These are phyloP conservation scores for Hycleus phaleratus DNA, from an alignment of 1,140 invertebrate genomes.

Conservation along the genomic window DNA sequence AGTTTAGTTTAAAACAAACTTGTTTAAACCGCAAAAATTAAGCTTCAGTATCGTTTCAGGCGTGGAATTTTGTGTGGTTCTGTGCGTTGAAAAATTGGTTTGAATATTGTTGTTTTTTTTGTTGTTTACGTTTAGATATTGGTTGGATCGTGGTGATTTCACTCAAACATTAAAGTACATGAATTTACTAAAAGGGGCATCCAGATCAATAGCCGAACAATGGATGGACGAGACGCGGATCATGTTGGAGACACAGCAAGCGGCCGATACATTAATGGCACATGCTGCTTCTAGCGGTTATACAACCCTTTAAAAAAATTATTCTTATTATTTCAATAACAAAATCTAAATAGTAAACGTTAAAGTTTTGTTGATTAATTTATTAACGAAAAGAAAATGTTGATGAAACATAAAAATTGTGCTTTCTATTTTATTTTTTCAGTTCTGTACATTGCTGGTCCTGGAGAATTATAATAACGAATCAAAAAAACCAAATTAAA, in stretches of 20 bases:
- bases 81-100: neutral
- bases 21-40: no score
- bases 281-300: constrained; percentile 70
- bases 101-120: neutral
- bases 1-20: no score
- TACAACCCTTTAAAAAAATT: constrained; percentile 50
- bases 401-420: neutral
- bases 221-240: constrained; percentile 82
- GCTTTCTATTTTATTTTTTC: constrained; percentile 14
- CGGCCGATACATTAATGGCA: constrained; percentile 76
- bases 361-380: constrained; percentile 11
- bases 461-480: no score
- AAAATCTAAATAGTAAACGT: constrained; percentile 10
- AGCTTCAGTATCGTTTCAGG: no score
- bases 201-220: constrained; percentile 68
- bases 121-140: constrained; percentile 53
- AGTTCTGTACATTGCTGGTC: constrained; percentile 1
- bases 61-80: no score
- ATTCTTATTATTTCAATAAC: no score
- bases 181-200: constrained; percentile 79
- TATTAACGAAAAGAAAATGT: no score
- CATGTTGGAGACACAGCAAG: constrained; percentile 84
- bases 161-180: constrained; percentile 80
- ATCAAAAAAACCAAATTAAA: no score
- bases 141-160: constrained; percentile 79